phyloP scores from a whole-genome alignment of 2,797 vertebrate species.

The Sebastes cheni region DNA sequence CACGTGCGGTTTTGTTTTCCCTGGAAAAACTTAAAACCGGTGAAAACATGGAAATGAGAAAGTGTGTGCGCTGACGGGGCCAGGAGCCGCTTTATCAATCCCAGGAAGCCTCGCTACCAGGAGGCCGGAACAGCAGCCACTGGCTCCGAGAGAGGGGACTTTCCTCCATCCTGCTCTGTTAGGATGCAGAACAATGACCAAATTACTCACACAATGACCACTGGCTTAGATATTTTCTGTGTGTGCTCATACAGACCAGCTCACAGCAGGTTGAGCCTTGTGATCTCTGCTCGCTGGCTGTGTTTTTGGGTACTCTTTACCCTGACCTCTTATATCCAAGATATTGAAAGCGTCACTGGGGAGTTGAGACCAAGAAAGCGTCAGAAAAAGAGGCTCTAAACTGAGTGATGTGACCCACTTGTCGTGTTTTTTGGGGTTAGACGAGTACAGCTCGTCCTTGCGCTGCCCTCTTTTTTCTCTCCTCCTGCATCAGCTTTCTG shows the following conservation, averaged over 20 bases:
- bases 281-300: slow-evolving; percentile 22
- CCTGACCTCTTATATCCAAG: neutral
- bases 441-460: slow-evolving; percentile 45
- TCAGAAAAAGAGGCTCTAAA: neutral
- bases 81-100: slow-evolving; percentile 68
- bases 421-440: slow-evolving; percentile 33
- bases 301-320: neutral
- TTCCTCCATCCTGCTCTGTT: slow-evolving; percentile 75
- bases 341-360: neutral
- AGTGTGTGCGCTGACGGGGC: slow-evolving; percentile 39
- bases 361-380: neutral
- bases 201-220: slow-evolving; percentile 52
- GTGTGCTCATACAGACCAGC: slow-evolving; percentile 29
- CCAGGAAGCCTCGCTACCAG: slow-evolving; percentile 75
- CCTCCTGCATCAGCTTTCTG: slow-evolving; percentile 4
- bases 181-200: slow-evolving; percentile 76
- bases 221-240: slow-evolving; percentile 35
- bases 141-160: slow-evolving; percentile 77
- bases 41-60: slow-evolving; percentile 61
- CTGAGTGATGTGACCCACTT: slow-evolving; percentile 65
- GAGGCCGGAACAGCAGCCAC: slow-evolving; percentile 71
- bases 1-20: slow-evolving; percentile 54
- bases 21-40: slow-evolving; percentile 42
- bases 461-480: slow-evolving; percentile 41
- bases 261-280: slow-evolving; percentile 49